phyloP scores from a whole-genome alignment of 1,140 invertebrate genomes.

The Euwallacea fornicatus region DNA sequence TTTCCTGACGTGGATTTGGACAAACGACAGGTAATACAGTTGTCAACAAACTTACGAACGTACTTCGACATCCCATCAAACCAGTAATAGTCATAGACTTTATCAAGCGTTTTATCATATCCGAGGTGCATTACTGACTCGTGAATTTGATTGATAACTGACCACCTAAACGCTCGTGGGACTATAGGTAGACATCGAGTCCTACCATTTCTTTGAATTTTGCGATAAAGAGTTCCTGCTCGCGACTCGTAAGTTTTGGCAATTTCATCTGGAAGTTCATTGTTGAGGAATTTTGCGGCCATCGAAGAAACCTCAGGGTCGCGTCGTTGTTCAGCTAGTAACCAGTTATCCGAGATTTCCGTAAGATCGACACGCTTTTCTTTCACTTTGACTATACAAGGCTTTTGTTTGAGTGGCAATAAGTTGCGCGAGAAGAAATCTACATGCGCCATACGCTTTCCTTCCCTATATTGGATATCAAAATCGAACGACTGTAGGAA shows the following conservation, averaged over 20 bases:
- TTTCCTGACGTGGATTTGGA: conserved; percentile 33
- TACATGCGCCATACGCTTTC: conserved; percentile 39
- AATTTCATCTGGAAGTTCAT: conserved; percentile 2
- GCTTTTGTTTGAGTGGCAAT: neutral
- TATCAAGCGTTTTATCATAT: conserved; percentile 45
- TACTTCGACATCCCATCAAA: conserved; percentile 45
- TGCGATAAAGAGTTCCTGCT: conserved; percentile 2
- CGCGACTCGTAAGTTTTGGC: conserved; percentile 9
- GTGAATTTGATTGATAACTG: conserved; percentile 41
- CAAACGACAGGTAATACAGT: conserved; percentile 44
- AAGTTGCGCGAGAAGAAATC: conserved; percentile 35
- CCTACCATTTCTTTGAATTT: conserved; percentile 36
- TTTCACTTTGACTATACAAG: conserved; percentile 9
- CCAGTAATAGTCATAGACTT: conserved; percentile 46
- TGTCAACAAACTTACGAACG: conserved; percentile 44
- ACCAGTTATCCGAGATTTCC: too few relatives aligned
- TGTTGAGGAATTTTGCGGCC: conserved; percentile 9
- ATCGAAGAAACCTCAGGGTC: conserved; percentile 22
- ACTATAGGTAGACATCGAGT: conserved; percentile 38
- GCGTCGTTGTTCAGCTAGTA: conserved; percentile 17
- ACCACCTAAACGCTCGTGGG: conserved; percentile 41
- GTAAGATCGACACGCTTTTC: too few relatives aligned
- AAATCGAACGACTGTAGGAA: conserved; percentile 48
- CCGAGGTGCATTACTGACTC: conserved; percentile 44
- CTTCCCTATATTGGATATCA: conserved; percentile 12